Percentiles rank a stretch among this genome's conserved stretches.
Evolutionary conservation across 2,888 invertebrate species (phyloP).

Genomic region (Lumbricus terrestris): DNA sequence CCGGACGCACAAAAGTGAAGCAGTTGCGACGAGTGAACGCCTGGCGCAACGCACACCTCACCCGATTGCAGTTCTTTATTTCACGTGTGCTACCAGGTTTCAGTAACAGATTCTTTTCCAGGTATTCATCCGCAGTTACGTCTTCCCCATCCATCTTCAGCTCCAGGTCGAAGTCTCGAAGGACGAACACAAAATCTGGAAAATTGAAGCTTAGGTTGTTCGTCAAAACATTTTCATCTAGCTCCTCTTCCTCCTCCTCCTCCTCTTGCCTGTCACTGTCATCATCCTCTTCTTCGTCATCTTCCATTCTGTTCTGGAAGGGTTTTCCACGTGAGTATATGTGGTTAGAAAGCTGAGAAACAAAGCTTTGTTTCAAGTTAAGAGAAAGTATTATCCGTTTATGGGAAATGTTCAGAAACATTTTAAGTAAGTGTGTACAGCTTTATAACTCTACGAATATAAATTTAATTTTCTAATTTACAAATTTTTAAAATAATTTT

Average conservation of each 20-base stretch:
- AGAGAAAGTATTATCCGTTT: not conserved
- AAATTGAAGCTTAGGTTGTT: constrained; percentile 10
- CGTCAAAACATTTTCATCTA: not conserved
- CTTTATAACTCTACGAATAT: no score
- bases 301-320: not conserved
- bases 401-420: no score
- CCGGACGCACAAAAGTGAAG: not conserved
- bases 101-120: not conserved
- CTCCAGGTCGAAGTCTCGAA: constrained; percentile 18
- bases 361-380: not conserved
- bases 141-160: not conserved
- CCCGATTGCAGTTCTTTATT: not conserved
- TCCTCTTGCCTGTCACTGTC: not conserved
- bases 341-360: not conserved
- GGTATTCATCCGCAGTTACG: not conserved
- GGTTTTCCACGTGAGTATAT: not conserved
- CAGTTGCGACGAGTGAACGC: not conserved
- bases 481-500: no score
- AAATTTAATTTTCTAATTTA: no score
- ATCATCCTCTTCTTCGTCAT: not conserved
- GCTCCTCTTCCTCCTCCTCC: not conserved
- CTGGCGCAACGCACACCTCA: not conserved
- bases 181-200: constrained; percentile 11
- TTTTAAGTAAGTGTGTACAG: no score
- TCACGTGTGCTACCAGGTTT: not conserved